phyloP scores from a whole-genome alignment of 1,140 invertebrate genomes.

The Trichomalopsis sarcophagae region DNA sequence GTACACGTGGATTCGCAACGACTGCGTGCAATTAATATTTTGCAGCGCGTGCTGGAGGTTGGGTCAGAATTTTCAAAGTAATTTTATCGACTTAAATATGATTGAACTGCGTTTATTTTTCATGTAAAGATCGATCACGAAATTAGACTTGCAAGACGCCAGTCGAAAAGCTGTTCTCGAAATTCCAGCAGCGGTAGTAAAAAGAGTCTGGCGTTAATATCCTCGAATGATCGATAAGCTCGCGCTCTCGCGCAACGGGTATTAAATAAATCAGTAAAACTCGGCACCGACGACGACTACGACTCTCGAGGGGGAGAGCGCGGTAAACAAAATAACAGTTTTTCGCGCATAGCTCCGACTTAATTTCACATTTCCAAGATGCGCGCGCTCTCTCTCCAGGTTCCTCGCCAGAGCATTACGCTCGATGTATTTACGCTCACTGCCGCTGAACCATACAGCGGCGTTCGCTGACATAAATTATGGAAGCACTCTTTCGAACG shows the following conservation, averaged over 20 bases:
- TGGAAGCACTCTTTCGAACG: neutral
- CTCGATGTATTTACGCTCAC: neutral
- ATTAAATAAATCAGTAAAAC: no score
- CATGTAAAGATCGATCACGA: no score
- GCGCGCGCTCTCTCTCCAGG: no score
- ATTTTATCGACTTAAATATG: no score
- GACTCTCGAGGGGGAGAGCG: no score
- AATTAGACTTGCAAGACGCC: neutral
- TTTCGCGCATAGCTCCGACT: neutral
- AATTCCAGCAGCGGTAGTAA: neutral
- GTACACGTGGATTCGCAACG: neutral
- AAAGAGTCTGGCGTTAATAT: neutral
- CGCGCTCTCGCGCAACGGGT: neutral
- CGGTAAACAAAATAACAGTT: neutral
- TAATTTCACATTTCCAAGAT: conserved; percentile 1
- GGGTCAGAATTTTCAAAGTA: no score
- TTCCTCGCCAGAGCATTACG: neutral
- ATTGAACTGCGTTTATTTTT: no score
- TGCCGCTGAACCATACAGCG: neutral
- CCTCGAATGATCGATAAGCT: neutral
- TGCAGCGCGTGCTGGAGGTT: no score
- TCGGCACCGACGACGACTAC: no score
- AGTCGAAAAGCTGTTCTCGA: neutral
- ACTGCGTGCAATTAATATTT: neutral
- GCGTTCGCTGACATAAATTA: neutral